phyloP scores from a whole-genome alignment of 2,888 invertebrate species.

The Metacarcinus magister region DNA sequence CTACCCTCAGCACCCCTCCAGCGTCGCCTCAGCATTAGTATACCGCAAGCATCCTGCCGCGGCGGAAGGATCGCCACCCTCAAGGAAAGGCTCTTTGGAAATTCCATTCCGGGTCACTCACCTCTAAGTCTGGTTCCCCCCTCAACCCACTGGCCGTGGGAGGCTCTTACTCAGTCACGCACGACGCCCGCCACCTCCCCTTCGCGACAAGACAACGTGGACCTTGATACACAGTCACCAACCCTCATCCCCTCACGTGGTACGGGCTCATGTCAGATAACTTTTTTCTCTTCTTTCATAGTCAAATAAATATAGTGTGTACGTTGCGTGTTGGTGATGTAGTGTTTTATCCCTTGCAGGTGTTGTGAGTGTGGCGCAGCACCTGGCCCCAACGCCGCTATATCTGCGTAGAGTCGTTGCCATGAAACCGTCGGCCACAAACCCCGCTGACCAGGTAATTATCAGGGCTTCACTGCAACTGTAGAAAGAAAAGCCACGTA shows the following conservation, averaged over 20 bases:
- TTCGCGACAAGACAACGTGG: constrained; percentile 28
- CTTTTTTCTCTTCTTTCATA: neutral
- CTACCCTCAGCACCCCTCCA: neutral
- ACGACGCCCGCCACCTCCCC: constrained; percentile 20
- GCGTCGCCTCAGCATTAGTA: neutral
- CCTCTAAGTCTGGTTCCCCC: neutral
- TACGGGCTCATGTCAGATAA: neutral
- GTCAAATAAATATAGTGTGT: neutral
- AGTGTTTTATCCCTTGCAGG: neutral
- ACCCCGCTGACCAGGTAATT: neutral
- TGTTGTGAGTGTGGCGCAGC: neutral
- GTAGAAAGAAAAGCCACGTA: neutral
- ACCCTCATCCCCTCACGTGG: constrained; percentile 31
- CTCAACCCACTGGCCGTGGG: neutral
- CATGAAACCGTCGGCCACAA: neutral
- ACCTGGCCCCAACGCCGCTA: neutral
- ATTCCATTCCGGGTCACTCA: constrained; percentile 64
- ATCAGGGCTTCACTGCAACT: neutral
- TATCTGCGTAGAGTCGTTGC: neutral
- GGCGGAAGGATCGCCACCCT: neutral
- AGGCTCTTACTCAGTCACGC: constrained; percentile 47
- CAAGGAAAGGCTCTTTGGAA: constrained; percentile 53
- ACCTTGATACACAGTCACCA: neutral
- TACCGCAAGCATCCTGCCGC: constrained; percentile 42
- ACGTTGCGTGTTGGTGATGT: neutral